Evolutionary conservation across 2,113 vertebrate genomes (phyloP).

Genomic region (Columbina picui): DNA sequence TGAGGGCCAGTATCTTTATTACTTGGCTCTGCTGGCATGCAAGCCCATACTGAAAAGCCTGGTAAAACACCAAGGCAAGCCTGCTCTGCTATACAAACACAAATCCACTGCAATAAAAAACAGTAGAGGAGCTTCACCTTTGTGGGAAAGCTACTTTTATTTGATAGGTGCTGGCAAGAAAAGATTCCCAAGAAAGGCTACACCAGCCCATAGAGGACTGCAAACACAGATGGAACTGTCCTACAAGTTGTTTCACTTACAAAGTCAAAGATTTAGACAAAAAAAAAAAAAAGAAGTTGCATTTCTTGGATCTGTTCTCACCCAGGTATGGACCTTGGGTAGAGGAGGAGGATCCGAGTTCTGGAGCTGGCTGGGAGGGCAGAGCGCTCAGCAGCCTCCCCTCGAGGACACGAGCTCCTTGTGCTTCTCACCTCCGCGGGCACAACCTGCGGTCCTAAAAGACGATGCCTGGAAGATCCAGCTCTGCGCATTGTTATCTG

Average conservation of each 20-base stretch:
- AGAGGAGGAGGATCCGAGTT: not conserved
- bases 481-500: not conserved
- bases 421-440: not conserved
- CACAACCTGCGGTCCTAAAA: not conserved
- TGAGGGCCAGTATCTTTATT: not conserved
- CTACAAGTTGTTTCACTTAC: not conserved
- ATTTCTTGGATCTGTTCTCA: not conserved
- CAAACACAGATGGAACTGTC: not conserved
- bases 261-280: not conserved
- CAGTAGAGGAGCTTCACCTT: not conserved
- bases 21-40: not conserved
- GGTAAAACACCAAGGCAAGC: not conserved
- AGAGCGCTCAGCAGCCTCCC: not conserved
- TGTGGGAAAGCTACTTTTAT: not conserved
- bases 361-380: not conserved
- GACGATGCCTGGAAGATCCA: not conserved
- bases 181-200: not conserved
- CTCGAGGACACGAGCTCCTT: not conserved
- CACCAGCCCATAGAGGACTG: not conserved
- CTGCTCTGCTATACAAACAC: not conserved
- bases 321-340: not conserved
- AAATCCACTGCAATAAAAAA: not conserved
- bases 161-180: not conserved
- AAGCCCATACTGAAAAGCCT: not conserved
- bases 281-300: not conserved